Evolutionary conservation across 2,888 invertebrate genomes (phyloP).

Genomic region (Amphipoea lucens): DNA sequence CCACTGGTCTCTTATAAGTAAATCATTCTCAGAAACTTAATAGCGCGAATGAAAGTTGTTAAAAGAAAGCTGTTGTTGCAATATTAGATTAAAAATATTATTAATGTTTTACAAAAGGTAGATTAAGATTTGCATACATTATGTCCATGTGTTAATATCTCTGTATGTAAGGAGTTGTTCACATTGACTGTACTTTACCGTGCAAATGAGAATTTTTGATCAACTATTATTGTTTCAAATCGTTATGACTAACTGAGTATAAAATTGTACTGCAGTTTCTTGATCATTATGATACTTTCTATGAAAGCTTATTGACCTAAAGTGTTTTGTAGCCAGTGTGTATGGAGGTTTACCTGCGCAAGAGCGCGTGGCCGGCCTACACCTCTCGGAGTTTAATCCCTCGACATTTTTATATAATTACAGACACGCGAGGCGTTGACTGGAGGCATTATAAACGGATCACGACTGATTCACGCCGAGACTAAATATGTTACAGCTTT

Average conservation of each 20-base stretch:
- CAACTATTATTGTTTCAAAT: neutral
- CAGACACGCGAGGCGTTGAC: slow-evolving; percentile 74
- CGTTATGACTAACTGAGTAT: neutral
- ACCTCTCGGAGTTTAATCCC: slow-evolving; percentile 75
- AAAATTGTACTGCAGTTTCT: neutral
- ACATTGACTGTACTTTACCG: slow-evolving; percentile 11
- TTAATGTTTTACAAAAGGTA: slow-evolving; percentile 72
- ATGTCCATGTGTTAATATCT: slow-evolving; percentile 60
- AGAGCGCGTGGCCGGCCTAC: slow-evolving; percentile 69
- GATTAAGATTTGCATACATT: slow-evolving; percentile 78
- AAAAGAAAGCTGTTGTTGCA: slow-evolving; percentile 73
- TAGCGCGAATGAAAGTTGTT: slow-evolving; percentile 76
- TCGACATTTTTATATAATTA: slow-evolving; percentile 81
- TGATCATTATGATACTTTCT: neutral
- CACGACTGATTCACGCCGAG: slow-evolving; percentile 68
- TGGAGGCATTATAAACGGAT: slow-evolving; percentile 74
- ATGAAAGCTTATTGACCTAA: neutral
- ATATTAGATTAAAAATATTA: slow-evolving; percentile 72
- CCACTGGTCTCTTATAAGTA: slow-evolving; percentile 66
- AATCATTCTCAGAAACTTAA: slow-evolving; percentile 71
- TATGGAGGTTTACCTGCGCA: slow-evolving; percentile 53
- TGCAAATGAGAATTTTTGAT: neutral
- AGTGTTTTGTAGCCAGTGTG: slow-evolving; percentile 39
- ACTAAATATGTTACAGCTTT: slow-evolving; percentile 71
- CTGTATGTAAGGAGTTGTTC: slow-evolving; percentile 40